Conservation (phyloP, 1,140 invertebrate species). For the Drosophila murphyi region DNA sequence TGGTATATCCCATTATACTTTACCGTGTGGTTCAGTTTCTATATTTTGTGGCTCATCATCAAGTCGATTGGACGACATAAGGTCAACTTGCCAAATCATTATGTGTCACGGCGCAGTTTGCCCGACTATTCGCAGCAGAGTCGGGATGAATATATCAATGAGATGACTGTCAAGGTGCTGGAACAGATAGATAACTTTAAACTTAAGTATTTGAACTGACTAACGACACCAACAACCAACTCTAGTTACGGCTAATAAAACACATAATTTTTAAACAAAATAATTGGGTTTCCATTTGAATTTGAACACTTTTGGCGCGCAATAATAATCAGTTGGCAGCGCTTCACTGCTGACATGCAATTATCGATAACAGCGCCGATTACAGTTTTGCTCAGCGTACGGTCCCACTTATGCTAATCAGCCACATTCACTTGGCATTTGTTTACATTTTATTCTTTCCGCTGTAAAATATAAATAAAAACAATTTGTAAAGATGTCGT, state of each 20-base stretch:
- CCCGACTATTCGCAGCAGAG: conserved; percentile 57
- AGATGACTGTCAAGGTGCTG: conserved; percentile 78
- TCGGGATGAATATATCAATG: conserved; percentile 71
- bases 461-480: conserved; percentile 27
- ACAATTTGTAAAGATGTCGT: conserved; percentile 92
- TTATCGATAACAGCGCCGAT: conserved; percentile 31
- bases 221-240: conserved; percentile 48
- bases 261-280: conserved; percentile 29
- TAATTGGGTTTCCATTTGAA: conserved; percentile 1
- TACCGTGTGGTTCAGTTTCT: conserved; percentile 92
- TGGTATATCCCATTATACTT: conserved; percentile 94
- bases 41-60: conserved; percentile 90
- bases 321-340: conserved; percentile 21
- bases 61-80: conserved; percentile 92
- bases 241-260: conserved; percentile 57
- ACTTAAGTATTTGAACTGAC: conserved; percentile 74
- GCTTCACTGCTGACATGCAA: background rate
- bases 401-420: conserved; percentile 9
- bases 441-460: conserved; percentile 62
- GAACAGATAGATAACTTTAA: conserved; percentile 81
- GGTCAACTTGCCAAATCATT: conserved; percentile 84
- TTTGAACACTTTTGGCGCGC: conserved; percentile 14
- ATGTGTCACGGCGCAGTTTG: conserved; percentile 59
- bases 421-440: conserved; percentile 19
- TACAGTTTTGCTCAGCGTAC: background rate